Percentiles rank a stretch among this genome's conserved stretches.
Evolutionary conservation across 2,888 invertebrate species (phyloP).

Genomic region (Unio pictorum): DNA sequence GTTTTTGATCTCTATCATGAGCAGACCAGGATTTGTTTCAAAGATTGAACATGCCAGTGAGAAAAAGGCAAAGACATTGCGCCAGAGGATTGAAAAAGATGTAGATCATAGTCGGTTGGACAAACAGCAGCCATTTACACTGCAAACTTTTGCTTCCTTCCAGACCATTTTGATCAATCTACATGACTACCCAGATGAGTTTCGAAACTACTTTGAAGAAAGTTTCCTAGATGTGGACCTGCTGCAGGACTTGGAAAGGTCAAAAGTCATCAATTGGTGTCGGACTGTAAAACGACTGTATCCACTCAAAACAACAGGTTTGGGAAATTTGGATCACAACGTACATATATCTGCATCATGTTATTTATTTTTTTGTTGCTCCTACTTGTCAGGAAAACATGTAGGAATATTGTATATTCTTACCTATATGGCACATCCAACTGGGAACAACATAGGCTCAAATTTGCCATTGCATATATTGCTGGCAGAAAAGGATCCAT

Average conservation of each 20-base stretch:
- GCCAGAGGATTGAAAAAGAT: slow-evolving; percentile 15
- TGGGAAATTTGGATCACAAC: slow-evolving; percentile 5
- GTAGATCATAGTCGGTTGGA: slow-evolving; percentile 10
- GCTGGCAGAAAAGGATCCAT: no score
- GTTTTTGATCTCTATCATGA: slow-evolving; percentile 4
- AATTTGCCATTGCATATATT: no score
- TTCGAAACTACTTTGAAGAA: slow-evolving; percentile 30
- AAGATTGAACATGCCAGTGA: slow-evolving; percentile 23
- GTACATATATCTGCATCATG: no score
- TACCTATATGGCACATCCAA: no score
- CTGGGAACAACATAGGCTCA: no score
- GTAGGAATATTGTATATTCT: no score
- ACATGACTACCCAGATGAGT: slow-evolving; percentile 21
- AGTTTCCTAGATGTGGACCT: slow-evolving; percentile 49
- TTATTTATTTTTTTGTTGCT: no score
- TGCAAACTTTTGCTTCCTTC: slow-evolving; percentile 21
- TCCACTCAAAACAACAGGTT: slow-evolving; percentile 58
- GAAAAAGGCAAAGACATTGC: slow-evolving; percentile 6
- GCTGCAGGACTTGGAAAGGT: slow-evolving; percentile 49
- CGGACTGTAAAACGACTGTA: slow-evolving; percentile 40
- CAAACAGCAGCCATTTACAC: slow-evolving; percentile 13
- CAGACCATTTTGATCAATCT: slow-evolving; percentile 27
- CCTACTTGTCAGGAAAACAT: no score
- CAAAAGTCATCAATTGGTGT: slow-evolving; percentile 60
- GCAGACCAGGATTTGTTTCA: slow-evolving; percentile 10